Conservation (phyloP, 2,113 vertebrate genomes). For the Carassius carassius region DNA sequence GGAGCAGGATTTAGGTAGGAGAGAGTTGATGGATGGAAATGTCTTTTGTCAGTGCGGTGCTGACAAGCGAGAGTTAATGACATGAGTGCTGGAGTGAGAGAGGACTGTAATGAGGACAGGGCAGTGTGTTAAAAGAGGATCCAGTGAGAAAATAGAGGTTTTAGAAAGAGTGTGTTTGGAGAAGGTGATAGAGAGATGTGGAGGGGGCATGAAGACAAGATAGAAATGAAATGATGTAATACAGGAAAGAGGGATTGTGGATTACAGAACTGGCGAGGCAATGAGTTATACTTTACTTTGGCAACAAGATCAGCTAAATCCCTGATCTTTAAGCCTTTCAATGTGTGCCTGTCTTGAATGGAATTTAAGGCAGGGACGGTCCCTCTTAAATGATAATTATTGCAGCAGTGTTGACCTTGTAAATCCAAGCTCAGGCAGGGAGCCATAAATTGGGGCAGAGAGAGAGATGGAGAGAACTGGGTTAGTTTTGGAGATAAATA, state of each 20-base stretch:
- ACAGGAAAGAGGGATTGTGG: not conserved
- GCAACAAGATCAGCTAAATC: constrained; percentile 34
- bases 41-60: not conserved
- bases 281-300: constrained; percentile 43
- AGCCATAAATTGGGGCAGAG: constrained; percentile 28
- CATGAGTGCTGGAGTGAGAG: not conserved
- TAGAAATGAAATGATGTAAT: not conserved
- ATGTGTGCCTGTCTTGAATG: constrained; percentile 37
- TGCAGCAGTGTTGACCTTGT: constrained; percentile 25
- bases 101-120: constrained; percentile 6
- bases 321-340: constrained; percentile 3
- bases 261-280: not conserved
- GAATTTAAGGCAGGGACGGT: not conserved
- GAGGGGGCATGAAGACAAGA: not conserved
- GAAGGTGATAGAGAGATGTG: not conserved
- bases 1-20: not conserved
- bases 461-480: not conserved
- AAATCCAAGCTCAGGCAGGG: constrained; percentile 1
- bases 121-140: constrained; percentile 24
- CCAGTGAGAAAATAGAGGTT: not conserved
- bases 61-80: not conserved
- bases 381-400: constrained; percentile 40
- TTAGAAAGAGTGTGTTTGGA: not conserved
- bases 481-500: not conserved
- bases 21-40: not conserved